These are phyloP conservation scores for Empis livida DNA, from an alignment of 2,888 invertebrate species.

Conservation along the genomic window DNA sequence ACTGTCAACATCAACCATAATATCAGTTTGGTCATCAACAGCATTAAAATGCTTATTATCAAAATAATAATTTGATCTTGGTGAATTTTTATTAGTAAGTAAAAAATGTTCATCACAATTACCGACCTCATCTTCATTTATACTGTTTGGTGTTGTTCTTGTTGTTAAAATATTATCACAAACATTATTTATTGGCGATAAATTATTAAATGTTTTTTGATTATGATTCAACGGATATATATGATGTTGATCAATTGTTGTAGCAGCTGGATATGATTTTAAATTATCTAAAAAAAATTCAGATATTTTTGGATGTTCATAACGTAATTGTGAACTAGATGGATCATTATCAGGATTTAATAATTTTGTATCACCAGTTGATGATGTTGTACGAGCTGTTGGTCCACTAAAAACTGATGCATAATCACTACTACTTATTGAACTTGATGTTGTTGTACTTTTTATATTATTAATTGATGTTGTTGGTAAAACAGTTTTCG, in stretches of 20 bases:
- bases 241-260: neutral
- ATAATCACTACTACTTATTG: constrained; percentile 35
- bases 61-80: neutral
- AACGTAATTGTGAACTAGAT: constrained; percentile 12
- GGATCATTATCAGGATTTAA: neutral
- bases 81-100: neutral
- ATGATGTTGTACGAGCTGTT: constrained; percentile 18
- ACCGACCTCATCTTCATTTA: neutral
- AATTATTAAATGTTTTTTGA: constrained; percentile 5
- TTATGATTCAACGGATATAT: neutral
- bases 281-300: constrained; percentile 28
- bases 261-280: constrained; percentile 11
- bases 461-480: constrained; percentile 16
- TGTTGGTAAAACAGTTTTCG: constrained; percentile 24
- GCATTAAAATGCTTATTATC: constrained; percentile 6
- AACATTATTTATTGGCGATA: constrained; percentile 3
- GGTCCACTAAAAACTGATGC: constrained; percentile 35
- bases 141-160: neutral
- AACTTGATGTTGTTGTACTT: constrained; percentile 32
- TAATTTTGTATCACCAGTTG: neutral
- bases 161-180: neutral
- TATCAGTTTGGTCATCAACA: constrained; percentile 7
- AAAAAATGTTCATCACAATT: neutral
- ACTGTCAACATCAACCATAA: constrained; percentile 5
- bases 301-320: constrained; percentile 31